A percentile compares a stretch with the other conserved stretches of the same genome.
These are phyloP conservation scores for Mimas tiliae DNA, from an alignment of 2,888 invertebrate genomes.

Conservation along the genomic window DNA sequence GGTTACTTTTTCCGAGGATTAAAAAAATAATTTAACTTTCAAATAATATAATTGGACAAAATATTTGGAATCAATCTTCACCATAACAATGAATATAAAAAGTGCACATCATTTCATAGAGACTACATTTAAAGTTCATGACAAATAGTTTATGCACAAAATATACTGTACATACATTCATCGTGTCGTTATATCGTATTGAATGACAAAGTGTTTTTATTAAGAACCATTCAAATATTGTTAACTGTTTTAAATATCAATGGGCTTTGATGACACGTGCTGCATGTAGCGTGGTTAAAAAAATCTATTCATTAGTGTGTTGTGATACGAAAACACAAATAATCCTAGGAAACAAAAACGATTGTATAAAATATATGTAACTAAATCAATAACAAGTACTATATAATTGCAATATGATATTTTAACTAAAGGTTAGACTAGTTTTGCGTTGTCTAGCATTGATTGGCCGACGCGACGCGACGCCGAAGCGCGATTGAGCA, in stretches of 20 bases:
- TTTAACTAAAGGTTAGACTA: conserved; percentile 35
- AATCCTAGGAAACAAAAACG: background rate
- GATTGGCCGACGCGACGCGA: conserved; percentile 32
- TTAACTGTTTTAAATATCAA: background rate
- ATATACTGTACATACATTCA: background rate
- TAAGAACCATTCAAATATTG: conserved; percentile 1
- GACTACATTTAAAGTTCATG: background rate
- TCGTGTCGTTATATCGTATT: background rate
- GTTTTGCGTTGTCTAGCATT: conserved; percentile 25
- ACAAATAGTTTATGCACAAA: background rate
- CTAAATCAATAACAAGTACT: background rate
- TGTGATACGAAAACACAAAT: background rate
- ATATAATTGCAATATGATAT: background rate
- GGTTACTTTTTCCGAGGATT: no score
- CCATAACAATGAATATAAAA: background rate
- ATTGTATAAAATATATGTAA: no score
- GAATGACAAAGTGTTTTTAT: conserved; percentile 1
- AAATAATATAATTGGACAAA: no score
- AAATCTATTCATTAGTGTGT: background rate
- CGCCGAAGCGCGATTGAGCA: conserved; percentile 36
- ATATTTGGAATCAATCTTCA: background rate
- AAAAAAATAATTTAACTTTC: no score
- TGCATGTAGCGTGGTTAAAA: background rate
- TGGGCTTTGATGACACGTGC: background rate
- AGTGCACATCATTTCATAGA: background rate